These are phyloP conservation scores for Malthinus flaveolus DNA, from an alignment of 2,888 invertebrate species.

Conservation along the genomic window DNA sequence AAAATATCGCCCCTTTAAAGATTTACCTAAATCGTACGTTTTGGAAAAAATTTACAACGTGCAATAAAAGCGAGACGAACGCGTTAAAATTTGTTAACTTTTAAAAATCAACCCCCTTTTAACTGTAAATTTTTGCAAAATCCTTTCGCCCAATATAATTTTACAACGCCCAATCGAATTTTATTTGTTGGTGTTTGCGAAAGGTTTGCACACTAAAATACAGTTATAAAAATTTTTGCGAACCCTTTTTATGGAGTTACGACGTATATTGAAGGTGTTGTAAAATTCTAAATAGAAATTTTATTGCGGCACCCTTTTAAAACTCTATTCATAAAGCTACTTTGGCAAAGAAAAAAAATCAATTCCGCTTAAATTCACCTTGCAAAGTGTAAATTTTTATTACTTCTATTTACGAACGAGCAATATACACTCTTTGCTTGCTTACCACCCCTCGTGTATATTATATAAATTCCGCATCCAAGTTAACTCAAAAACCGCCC, in stretches of 20 bases:
- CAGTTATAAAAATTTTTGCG: slow-evolving; percentile 2
- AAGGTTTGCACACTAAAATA: background rate
- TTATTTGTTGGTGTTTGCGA: too few relatives aligned
- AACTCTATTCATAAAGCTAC: background rate
- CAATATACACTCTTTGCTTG: background rate
- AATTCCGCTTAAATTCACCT: too few relatives aligned
- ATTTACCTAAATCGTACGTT: too few relatives aligned
- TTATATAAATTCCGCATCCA: too few relatives aligned
- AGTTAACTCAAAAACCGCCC: too few relatives aligned
- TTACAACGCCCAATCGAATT: too few relatives aligned
- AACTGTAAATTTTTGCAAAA: too few relatives aligned
- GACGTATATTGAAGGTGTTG: background rate
- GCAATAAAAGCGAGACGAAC: too few relatives aligned
- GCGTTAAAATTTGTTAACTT: too few relatives aligned
- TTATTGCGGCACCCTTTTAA: background rate
- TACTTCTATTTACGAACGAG: background rate
- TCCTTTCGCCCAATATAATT: too few relatives aligned
- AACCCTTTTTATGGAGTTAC: background rate
- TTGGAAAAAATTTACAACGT: too few relatives aligned
- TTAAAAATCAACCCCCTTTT: too few relatives aligned
- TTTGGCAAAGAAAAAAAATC: background rate
- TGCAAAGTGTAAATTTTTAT: background rate
- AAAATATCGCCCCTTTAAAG: slow-evolving; percentile 29
- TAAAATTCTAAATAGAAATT: slow-evolving; percentile 4
- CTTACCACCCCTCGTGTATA: background rate